phyloP scores from a whole-genome alignment of 2,113 vertebrate species.

The Morone chrysops region DNA sequence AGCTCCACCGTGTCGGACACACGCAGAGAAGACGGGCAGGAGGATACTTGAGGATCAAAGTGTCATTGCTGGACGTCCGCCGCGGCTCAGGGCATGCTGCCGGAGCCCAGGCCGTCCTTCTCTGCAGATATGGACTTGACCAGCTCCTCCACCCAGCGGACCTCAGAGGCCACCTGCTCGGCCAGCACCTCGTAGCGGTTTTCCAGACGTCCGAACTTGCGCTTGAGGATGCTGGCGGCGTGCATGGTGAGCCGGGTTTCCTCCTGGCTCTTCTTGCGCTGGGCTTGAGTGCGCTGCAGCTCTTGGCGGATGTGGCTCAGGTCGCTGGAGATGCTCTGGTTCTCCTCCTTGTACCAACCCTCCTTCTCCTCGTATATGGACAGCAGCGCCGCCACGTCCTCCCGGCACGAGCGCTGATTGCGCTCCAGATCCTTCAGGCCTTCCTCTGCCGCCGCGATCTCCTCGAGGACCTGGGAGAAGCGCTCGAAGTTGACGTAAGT shows the following conservation, averaged over 20 bases:
- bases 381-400: conserved; percentile 91
- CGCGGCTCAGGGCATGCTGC: conserved; percentile 83
- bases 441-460: conserved; percentile 91
- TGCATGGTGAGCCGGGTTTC: conserved; percentile 87
- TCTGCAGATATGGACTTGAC: conserved; percentile 89
- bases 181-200: conserved; percentile 92
- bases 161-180: conserved; percentile 92
- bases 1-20: background rate
- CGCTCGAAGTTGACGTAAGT: conserved; percentile 98
- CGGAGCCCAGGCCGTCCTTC: conserved; percentile 77
- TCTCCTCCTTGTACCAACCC: conserved; percentile 96
- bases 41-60: conserved; percentile 27
- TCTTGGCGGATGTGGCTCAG: conserved; percentile 91
- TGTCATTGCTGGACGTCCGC: conserved; percentile 6
- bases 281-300: conserved; percentile 88
- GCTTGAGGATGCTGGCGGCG: conserved; percentile 89
- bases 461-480: conserved; percentile 96
- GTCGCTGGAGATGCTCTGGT: conserved; percentile 90
- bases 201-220: conserved; percentile 92
- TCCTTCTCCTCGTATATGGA: conserved; percentile 97
- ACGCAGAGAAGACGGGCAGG: conserved; percentile 38
- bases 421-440: conserved; percentile 90
- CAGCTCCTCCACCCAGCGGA: conserved; percentile 96
- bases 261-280: conserved; percentile 93
- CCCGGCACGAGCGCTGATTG: conserved; percentile 90